A percentile compares a stretch with the other conserved stretches of the same genome.
Evolutionary conservation across 2,888 invertebrate genomes (phyloP).

Genomic region (Tortrix viridana): DNA sequence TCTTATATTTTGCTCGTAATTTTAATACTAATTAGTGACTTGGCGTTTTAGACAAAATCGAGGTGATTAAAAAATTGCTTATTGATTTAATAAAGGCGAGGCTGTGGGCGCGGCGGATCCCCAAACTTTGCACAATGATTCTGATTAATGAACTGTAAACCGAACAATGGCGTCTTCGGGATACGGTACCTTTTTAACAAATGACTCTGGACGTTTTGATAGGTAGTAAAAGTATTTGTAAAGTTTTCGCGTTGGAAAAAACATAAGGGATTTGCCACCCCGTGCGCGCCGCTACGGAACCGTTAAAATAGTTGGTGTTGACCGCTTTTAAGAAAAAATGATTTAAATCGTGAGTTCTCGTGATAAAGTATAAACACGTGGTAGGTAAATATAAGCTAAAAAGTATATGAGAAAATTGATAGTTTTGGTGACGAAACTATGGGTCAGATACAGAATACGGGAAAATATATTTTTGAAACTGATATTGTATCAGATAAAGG

Average conservation of each 20-base stretch:
- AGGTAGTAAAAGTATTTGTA: slow-evolving; percentile 31
- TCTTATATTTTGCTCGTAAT: too few relatives aligned
- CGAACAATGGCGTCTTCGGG: slow-evolving; percentile 66
- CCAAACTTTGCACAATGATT: slow-evolving; percentile 60
- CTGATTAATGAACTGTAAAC: slow-evolving; percentile 79
- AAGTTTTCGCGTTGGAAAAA: slow-evolving; percentile 8
- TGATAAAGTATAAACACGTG: too few relatives aligned
- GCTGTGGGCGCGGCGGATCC: slow-evolving; percentile 63
- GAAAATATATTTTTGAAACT: too few relatives aligned
- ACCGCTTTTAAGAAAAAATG: not conserved
- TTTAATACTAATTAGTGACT: slow-evolving; percentile 1
- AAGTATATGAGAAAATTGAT: too few relatives aligned
- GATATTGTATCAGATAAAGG: too few relatives aligned
- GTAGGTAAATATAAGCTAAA: too few relatives aligned
- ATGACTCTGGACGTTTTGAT: slow-evolving; percentile 38
- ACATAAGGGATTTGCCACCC: not conserved
- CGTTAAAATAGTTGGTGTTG: not conserved
- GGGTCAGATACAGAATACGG: too few relatives aligned
- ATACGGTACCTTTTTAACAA: slow-evolving; percentile 51
- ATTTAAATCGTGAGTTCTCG: not conserved
- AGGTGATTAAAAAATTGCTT: slow-evolving; percentile 20
- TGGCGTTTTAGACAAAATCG: slow-evolving; percentile 1
- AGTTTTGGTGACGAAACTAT: too few relatives aligned
- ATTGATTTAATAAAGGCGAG: slow-evolving; percentile 41
- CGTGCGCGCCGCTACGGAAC: not conserved